Evolutionary conservation across 2,113 vertebrate genomes (phyloP).

Genomic region (Morone chrysops): DNA sequence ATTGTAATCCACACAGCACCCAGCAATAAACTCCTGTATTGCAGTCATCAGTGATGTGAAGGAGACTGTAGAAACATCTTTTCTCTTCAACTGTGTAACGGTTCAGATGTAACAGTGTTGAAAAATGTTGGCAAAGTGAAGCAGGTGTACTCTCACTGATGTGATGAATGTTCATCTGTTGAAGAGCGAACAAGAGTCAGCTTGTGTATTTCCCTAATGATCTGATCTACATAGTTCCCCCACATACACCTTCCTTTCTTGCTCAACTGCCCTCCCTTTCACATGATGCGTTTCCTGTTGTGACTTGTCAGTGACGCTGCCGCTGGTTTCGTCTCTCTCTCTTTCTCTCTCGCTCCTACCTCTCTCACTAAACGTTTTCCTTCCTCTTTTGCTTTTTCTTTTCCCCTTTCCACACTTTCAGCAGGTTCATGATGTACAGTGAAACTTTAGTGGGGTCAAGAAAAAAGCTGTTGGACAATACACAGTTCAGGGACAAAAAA

Average conservation of each 20-base stretch:
- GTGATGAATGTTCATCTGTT: background rate
- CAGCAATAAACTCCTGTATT: background rate
- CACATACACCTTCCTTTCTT: background rate
- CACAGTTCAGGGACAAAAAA: background rate
- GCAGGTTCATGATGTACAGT: background rate
- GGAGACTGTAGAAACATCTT: background rate
- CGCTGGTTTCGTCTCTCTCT: conserved; percentile 15
- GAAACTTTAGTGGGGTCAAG: background rate
- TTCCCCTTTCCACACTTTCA: conserved; percentile 24
- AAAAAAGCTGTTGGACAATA: background rate
- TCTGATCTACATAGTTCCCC: conserved; percentile 1
- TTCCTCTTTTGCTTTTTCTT: conserved; percentile 55
- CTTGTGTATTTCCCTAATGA: background rate
- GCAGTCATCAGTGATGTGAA: background rate
- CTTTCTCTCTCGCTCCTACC: background rate
- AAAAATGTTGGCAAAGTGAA: background rate
- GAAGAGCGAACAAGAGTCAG: background rate
- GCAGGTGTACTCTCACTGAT: conserved; percentile 2
- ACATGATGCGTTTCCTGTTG: conserved; percentile 61
- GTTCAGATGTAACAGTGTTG: background rate
- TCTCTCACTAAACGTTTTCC: background rate
- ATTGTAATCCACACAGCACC: background rate
- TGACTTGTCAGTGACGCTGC: conserved; percentile 30
- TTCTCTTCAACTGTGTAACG: background rate
- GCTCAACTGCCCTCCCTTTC: conserved; percentile 28